Evolutionary conservation across 2,888 invertebrate genomes (phyloP).

Genomic region (Amphiduros pacificus): DNA sequence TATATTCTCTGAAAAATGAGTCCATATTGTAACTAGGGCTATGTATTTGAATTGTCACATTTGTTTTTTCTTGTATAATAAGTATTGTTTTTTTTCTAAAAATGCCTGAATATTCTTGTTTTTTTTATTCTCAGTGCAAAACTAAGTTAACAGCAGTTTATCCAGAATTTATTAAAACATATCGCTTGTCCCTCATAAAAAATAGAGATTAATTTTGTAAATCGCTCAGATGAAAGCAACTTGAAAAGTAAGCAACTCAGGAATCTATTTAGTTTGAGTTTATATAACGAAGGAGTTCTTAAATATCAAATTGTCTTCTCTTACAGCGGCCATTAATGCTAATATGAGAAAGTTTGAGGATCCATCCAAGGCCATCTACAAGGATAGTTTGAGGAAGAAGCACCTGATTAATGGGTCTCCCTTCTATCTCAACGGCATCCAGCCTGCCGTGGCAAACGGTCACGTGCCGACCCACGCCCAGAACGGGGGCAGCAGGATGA

Average conservation of each 20-base stretch:
- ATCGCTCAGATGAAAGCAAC: background rate
- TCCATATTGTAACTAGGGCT: too few species aligned
- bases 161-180: too few species aligned
- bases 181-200: too few species aligned
- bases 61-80: too few species aligned
- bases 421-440: constrained; percentile 28
- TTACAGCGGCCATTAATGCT: constrained; percentile 24
- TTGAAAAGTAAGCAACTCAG: background rate
- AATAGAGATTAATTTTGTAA: background rate
- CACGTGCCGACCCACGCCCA: constrained; percentile 2
- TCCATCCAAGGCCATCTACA: constrained; percentile 24
- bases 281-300: too few species aligned
- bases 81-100: too few species aligned
- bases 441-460: constrained; percentile 13
- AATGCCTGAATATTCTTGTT: too few species aligned
- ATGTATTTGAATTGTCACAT: too few species aligned
- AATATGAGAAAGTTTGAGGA: constrained; percentile 29
- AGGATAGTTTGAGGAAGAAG: constrained; percentile 24
- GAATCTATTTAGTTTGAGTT: background rate
- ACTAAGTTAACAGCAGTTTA: too few species aligned
- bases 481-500: constrained; percentile 18
- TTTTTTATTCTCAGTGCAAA: too few species aligned
- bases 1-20: too few species aligned
- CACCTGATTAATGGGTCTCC: constrained; percentile 10
- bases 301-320: background rate